These are phyloP conservation scores for Eulemur mongoz DNA, from an alignment of 2,797 vertebrate genomes.

Conservation along the genomic window DNA sequence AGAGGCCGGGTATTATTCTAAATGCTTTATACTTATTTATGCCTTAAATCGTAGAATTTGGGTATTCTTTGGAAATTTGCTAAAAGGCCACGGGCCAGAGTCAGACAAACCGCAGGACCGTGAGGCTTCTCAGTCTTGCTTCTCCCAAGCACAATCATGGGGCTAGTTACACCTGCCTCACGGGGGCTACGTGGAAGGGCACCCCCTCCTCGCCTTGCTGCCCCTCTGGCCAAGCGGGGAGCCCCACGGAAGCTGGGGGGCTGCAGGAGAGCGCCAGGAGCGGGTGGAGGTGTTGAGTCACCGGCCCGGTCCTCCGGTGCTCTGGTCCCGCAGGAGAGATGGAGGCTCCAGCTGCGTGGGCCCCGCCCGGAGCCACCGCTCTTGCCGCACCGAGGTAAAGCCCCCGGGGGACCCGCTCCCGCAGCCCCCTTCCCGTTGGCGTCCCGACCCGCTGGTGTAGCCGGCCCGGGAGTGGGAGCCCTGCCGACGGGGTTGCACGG, in stretches of 20 bases:
- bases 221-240: background rate
- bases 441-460: background rate
- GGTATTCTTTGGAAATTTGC: background rate
- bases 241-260: background rate
- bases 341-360: slow-evolving; percentile 93
- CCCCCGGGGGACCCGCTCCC: background rate
- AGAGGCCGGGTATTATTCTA: background rate
- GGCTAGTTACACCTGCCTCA: fast-evolving
- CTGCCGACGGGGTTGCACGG: too few species aligned
- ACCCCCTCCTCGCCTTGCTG: too few species aligned
- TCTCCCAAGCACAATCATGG: background rate
- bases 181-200: background rate
- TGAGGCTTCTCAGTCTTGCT: background rate
- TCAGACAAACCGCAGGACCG: background rate
- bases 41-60: background rate
- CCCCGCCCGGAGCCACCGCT: slow-evolving; percentile 89
- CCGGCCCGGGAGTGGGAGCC: fast-evolving
- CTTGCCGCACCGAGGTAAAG: slow-evolving; percentile 93
- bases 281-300: background rate
- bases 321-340: slow-evolving; percentile 88
- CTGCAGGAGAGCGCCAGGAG: background rate
- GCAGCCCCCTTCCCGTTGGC: fast-evolving
- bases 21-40: background rate
- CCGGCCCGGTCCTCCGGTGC: background rate
- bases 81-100: background rate